Evolutionary conservation across 2,113 vertebrate species (phyloP).

Genomic region (Crypturellus undulatus): DNA sequence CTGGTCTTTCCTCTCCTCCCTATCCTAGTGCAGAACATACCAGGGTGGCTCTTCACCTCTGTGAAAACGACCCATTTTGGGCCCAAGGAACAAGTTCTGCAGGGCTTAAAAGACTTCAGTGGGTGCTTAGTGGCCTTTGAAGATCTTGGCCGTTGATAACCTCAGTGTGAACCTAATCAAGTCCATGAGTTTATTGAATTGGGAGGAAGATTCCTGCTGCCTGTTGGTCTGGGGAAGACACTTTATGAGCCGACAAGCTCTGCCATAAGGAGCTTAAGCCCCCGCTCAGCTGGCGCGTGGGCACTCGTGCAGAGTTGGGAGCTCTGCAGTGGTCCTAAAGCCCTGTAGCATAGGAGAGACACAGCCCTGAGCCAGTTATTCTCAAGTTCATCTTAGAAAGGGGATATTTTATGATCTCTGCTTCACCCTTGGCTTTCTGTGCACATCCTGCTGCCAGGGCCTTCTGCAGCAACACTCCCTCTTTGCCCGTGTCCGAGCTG

Average conservation of each 20-base stretch:
- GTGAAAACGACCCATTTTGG: neutral
- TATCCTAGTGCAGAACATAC: neutral
- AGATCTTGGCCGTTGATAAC: neutral
- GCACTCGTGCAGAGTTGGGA: neutral
- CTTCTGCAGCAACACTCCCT: neutral
- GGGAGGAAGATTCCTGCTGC: constrained; percentile 35
- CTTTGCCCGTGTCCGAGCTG: neutral
- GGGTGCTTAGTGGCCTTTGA: neutral
- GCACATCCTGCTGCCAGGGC: neutral
- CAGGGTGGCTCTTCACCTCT: neutral
- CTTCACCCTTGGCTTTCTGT: neutral
- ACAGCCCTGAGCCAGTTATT: neutral
- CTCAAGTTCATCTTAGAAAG: neutral
- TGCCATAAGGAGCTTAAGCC: constrained; percentile 6
- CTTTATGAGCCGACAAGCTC: neutral
- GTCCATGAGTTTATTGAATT: neutral
- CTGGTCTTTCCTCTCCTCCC: neutral
- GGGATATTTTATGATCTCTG: neutral
- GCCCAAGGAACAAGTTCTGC: neutral
- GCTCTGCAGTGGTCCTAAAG: neutral
- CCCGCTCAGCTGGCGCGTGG: neutral
- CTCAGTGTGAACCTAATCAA: no score
- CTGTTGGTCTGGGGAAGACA: constrained; percentile 23
- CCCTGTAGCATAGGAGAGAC: accelerated
- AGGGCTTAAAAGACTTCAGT: neutral